Percentiles rank a stretch among this genome's conserved stretches.
Conservation (phyloP, 2,113 vertebrate species). For the Etheostoma spectabile region DNA sequence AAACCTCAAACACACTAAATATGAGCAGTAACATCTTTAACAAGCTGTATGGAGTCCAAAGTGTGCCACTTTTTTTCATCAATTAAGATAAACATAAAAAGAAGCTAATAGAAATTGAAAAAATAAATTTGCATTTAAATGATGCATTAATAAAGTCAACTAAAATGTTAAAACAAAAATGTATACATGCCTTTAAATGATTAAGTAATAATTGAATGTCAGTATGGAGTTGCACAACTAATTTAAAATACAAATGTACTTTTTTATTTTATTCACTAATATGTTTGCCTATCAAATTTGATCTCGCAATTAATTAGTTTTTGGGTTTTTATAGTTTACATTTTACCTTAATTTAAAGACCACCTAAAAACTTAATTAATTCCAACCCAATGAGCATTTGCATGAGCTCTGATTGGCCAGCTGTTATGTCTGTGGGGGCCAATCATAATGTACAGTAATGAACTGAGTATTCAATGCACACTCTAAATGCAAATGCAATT, state of each 20-base stretch:
- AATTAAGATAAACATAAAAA: neutral
- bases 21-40: neutral
- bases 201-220: conserved; percentile 16
- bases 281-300: neutral
- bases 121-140: conserved; percentile 17
- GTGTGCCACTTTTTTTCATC: neutral
- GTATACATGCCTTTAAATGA: neutral
- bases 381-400: conserved; percentile 22
- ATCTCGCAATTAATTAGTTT: conserved; percentile 22
- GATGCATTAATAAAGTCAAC: neutral
- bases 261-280: neutral
- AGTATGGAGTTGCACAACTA: neutral
- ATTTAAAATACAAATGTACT: neutral
- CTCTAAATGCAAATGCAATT: conserved; percentile 26
- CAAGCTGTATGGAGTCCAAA: neutral
- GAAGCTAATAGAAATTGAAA: neutral
- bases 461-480: neutral
- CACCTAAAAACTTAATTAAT: neutral
- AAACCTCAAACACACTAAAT: neutral
- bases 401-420: conserved; percentile 51
- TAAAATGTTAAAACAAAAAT: neutral
- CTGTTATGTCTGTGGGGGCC: neutral
- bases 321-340: neutral
- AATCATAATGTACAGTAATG: neutral
- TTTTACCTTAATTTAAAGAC: conserved; percentile 16